Evolutionary conservation across 2,888 invertebrate species (phyloP).

Genomic region (Ariolimax columbianus): DNA sequence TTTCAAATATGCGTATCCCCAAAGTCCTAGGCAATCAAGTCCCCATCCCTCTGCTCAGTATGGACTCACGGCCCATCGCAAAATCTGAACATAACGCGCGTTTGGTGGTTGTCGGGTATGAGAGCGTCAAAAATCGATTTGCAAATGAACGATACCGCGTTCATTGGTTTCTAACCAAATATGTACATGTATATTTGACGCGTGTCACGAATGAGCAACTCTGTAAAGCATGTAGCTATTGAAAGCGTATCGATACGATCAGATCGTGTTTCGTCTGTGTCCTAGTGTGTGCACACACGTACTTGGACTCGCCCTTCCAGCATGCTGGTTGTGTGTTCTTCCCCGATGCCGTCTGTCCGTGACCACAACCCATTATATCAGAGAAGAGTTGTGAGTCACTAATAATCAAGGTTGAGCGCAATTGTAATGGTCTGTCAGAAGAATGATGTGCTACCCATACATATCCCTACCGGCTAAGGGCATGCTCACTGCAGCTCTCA

Average conservation of each 20-base stretch:
- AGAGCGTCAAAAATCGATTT: slow-evolving; percentile 14
- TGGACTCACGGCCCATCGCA: not conserved
- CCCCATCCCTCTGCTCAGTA: not conserved
- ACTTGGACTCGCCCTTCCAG: not conserved
- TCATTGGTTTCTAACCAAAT: slow-evolving; percentile 19
- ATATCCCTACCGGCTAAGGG: no score
- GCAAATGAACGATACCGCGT: not conserved
- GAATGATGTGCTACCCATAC: no score
- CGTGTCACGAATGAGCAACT: slow-evolving; percentile 4
- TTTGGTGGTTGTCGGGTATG: not conserved
- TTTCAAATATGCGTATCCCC: not conserved
- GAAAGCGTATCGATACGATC: not conserved
- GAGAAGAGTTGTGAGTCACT: not conserved
- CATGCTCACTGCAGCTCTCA: no score
- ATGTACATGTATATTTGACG: slow-evolving; percentile 1
- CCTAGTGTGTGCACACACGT: not conserved
- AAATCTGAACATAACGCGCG: slow-evolving; percentile 6
- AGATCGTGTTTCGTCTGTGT: not conserved
- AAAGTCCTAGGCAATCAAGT: not conserved
- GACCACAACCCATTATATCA: not conserved
- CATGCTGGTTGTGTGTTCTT: not conserved
- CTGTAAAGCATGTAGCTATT: not conserved
- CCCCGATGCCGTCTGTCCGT: not conserved
- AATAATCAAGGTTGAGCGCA: not conserved
- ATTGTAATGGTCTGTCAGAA: not conserved